Evolutionary conservation across 1,140 invertebrate genomes (phyloP), one percentile per base, ranked within the genome.

Genomic region (Rhopalosiphum maidis): DNA sequence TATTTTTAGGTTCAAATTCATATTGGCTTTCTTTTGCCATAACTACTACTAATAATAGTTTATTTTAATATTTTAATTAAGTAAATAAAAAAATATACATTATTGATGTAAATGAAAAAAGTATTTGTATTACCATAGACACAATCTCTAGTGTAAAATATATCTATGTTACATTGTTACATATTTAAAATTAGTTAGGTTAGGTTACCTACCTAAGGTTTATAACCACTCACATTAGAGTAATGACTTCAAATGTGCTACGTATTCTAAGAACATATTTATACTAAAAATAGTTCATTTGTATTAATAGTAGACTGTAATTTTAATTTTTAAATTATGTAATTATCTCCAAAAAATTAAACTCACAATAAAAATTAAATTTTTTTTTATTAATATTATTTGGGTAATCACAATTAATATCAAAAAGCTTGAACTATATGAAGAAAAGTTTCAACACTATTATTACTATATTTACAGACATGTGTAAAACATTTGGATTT

Each of bases 21-120:
- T 51, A 93, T 2, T 43, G 94, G 93, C 94, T 94, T 94, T 91
- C 4, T 18, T 77, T 7, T 15, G 21, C 54, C 55, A 93, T 94
- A 88, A 93, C 94, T 94, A 35, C 22, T 54, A 22, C 4, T 35
- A 23, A 88, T 22, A 51, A 7, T 54, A 54, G 6, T 18, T 88
- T 22, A 9, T 87, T 30, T 35, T 48, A 2, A 88, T 48, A 35
- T 1, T 46, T 37, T 48, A 46, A 15, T 8, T 48, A 15, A 7
- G 21, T 1, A 88, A 88, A 54, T 88, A n/a, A 88, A 51, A 88
- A 51, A 35, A n/a, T 9, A 25, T 25, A 30, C 46, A 9, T 9
- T 46, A 43, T 85, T 82, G 15, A 51, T 51, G 0, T 51, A 51
- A 41, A 30, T 30, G 30, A 88, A 89, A 89, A 89, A 15, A 88